Base-by-base conservation (phyloP, 1,140 invertebrate species). In the Callitettix versicolor region DNA sequence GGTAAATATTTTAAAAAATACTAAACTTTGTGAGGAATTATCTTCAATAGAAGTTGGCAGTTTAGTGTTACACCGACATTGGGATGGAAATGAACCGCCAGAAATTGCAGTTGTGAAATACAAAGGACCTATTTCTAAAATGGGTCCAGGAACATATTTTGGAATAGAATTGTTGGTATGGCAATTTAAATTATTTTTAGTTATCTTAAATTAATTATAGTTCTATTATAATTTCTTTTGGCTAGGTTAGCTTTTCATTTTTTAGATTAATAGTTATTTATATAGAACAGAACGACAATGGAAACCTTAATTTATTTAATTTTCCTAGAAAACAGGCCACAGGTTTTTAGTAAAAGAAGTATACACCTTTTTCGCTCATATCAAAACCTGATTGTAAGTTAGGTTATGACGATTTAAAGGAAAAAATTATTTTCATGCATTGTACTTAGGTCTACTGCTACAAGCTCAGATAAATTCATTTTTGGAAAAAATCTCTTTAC, bases 81-180 rank as follows among this genome's bases (percentile, higher is more conserved):
- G 18, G 43, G 56, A 33, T n/a, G 22, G 34, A 9, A 53, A 57
- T 17, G 46, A 22, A 46, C 18, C 52, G n/a, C 48, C 41, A 24
- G 24, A 53, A 26, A 21, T 36, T 26, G 58, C 59, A n/a, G 36
- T 60, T 30, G 58, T 66, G 26, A 60, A 54, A 47, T 65, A 58
- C 52, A 64, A 61, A 56, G 62, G 62, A 26, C 58, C 57, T 26
- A 53, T 65, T 34, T 26, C 50, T 30, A 58, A 58, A 44, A 53
- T 58, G 51, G 64, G 64, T 14, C 59, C 50, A 52, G 64, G 63
- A 54, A 42, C 49, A 34, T 64, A 60, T 55, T 66, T 59, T 61
- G 63, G 63, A 60, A 58, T 66, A 41, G 64, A 63, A 42, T 24
- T 65, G 34, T 60, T 63, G 64, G 61, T 64, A 62, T 50, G 59